These are phyloP conservation scores for Chondrilla cf. caribensis DNA, from an alignment of 37 sponge, comb jelly and placozoan species.

Conservation along the genomic window DNA sequence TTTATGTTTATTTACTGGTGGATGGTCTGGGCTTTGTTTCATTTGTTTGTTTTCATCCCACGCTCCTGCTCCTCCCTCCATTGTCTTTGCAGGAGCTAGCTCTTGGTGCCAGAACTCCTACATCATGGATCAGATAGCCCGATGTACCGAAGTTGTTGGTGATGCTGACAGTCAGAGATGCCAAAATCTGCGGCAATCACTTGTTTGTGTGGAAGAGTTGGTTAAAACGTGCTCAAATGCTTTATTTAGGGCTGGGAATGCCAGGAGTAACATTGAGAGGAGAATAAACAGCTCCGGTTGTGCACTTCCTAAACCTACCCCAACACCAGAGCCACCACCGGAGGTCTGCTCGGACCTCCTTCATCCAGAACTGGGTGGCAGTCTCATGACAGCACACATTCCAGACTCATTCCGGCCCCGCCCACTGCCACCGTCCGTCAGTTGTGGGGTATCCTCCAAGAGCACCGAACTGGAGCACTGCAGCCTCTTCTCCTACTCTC, in stretches of 20 bases:
- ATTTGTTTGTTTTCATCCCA: too few relatives aligned
- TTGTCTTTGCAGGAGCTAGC: too few relatives aligned
- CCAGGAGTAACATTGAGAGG: too few relatives aligned
- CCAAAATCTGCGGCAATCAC: too few relatives aligned
- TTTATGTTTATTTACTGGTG: background rate
- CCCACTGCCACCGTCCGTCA: background rate
- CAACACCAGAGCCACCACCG: background rate
- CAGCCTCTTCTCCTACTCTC: slow-evolving; percentile 52
- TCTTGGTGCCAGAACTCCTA: too few relatives aligned
- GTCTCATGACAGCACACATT: background rate
- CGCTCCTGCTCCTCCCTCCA: too few relatives aligned
- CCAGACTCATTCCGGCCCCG: background rate
- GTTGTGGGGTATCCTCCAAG: background rate
- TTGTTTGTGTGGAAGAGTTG: too few relatives aligned
- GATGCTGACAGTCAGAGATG: too few relatives aligned
- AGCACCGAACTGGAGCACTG: slow-evolving; percentile 35
- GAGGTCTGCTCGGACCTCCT: background rate
- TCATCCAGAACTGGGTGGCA: background rate
- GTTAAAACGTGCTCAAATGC: too few relatives aligned
- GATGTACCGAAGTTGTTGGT: too few relatives aligned
- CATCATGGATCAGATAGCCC: too few relatives aligned
- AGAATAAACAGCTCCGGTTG: background rate
- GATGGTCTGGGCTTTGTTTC: background rate
- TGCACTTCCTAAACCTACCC: background rate
- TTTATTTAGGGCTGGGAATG: too few relatives aligned